Evolutionary conservation across 2,113 vertebrate genomes (phyloP).

Genomic region (Anguilla rostrata): DNA sequence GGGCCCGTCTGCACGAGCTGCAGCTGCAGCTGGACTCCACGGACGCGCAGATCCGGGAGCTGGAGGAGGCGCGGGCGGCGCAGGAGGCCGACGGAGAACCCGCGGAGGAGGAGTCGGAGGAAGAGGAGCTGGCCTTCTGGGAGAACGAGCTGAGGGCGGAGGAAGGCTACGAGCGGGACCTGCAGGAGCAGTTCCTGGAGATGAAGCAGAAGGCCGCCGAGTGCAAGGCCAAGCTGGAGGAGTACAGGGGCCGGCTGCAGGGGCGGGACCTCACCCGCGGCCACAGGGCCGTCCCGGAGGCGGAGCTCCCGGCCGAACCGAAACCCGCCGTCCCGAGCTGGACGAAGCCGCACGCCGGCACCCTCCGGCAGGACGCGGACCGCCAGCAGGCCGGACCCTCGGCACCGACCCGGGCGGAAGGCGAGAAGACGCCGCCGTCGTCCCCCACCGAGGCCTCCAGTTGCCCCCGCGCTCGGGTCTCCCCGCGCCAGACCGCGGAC

Average conservation of each 20-base stretch:
- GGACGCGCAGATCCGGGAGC: slow-evolving; percentile 55
- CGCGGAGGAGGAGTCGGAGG: slow-evolving; percentile 23
- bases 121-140: slow-evolving; percentile 68
- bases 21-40: slow-evolving; percentile 43
- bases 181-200: slow-evolving; percentile 66
- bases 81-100: slow-evolving; percentile 35
- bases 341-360: not conserved
- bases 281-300: not conserved
- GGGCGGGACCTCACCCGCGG: slow-evolving; percentile 32
- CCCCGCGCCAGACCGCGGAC: slow-evolving; percentile 54
- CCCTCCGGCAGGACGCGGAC: not conserved
- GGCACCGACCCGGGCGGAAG: slow-evolving; percentile 27
- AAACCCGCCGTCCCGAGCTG: not conserved
- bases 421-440: slow-evolving; percentile 49
- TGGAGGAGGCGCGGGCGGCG: slow-evolving; percentile 44
- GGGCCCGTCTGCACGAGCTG: slow-evolving; percentile 55
- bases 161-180: slow-evolving; percentile 58
- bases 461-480: slow-evolving; percentile 46
- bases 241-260: slow-evolving; percentile 53
- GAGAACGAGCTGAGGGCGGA: slow-evolving; percentile 71
- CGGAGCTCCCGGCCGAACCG: not conserved
- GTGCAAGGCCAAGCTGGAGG: slow-evolving; percentile 66
- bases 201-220: slow-evolving; percentile 58
- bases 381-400: slow-evolving; percentile 20
- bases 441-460: slow-evolving; percentile 41